Base-by-base conservation (phyloP, 2,113 vertebrate genomes). In the Anas platyrhynchos region DNA sequence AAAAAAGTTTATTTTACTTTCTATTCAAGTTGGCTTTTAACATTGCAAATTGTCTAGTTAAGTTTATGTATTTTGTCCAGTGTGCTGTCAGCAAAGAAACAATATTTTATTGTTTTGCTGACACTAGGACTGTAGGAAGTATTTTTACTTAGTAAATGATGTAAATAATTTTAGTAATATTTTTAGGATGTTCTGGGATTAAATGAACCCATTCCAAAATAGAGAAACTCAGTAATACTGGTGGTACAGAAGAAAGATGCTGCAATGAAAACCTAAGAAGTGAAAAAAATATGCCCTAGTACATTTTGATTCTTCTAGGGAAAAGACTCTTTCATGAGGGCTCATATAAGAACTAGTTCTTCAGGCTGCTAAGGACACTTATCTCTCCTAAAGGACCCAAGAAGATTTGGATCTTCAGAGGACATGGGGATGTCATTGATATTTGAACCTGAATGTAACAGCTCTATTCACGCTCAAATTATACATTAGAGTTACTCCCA, bases 101-200 rank as follows among this genome's bases (percentile, higher is more conserved):
- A 92, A 89, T 92, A 87, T 94, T 91, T 95, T 80, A 82, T 96
- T 96, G 88, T 95, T 96, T 88, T 96, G 88, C 76, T 95, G 92
- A 94, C 88, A 87, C 74, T 74, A 76, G 62, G 36, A 87, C 63
- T 83, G 91, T 93, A 92, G 50, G 62, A 92, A 92, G 91, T 0
- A 43, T 69, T 95, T 93, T 92, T 87, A 59, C 91, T 94, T 92
- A 85, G 91, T 83, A 65, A 93, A 63, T 67, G 61, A 58, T 68
- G 67, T 67, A 96, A 97, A 94, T 78, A 94, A 96, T 92, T 94
- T 83, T 95, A 89, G 75, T 93, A 93, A 86, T 93, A 91, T 95
- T 96, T 96, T 96, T 96, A 59, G 81, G 67, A 93, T 96, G 71
- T 93, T 91, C 81, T 83, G 32, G 16, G 89, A 81, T 95, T 89